These are phyloP conservation scores for Oopsacas minuta DNA, from an alignment of 37 sponge, comb jelly and placozoan genomes.

Conservation along the genomic window DNA sequence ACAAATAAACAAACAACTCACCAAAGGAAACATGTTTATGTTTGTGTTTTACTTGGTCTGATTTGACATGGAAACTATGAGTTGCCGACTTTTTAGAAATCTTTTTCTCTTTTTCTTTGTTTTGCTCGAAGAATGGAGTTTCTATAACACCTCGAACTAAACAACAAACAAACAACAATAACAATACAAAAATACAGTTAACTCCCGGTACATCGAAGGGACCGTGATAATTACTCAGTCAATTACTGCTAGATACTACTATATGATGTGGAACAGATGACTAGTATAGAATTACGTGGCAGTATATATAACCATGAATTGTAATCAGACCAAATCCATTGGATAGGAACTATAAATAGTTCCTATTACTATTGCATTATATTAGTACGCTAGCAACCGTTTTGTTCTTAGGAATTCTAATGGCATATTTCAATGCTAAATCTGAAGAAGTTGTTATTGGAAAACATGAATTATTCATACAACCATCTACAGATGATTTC, in stretches of 20 bases:
- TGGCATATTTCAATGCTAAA: neutral
- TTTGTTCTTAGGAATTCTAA: neutral
- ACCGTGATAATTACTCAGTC: neutral
- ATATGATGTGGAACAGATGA: neutral
- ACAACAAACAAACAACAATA: neutral
- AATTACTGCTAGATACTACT: neutral
- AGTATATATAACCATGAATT: neutral
- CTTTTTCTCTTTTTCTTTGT: conserved; percentile 1
- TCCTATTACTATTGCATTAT: neutral
- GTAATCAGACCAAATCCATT: neutral
- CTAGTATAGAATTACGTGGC: neutral
- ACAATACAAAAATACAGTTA: neutral
- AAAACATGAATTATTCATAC: neutral
- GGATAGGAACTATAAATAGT: neutral
- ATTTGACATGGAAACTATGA: neutral
- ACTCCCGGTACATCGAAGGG: neutral
- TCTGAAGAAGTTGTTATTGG: neutral
- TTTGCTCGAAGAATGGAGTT: neutral
- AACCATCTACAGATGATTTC: neutral
- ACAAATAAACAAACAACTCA: too few relatives aligned
- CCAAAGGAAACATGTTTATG: neutral
- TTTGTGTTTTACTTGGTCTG: neutral
- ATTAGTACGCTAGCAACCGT: neutral
- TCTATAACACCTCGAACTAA: neutral
- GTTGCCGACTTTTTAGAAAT: neutral